phyloP scores from a whole-genome alignment of 2,113 vertebrate species.

The Peromyscus leucopus region DNA sequence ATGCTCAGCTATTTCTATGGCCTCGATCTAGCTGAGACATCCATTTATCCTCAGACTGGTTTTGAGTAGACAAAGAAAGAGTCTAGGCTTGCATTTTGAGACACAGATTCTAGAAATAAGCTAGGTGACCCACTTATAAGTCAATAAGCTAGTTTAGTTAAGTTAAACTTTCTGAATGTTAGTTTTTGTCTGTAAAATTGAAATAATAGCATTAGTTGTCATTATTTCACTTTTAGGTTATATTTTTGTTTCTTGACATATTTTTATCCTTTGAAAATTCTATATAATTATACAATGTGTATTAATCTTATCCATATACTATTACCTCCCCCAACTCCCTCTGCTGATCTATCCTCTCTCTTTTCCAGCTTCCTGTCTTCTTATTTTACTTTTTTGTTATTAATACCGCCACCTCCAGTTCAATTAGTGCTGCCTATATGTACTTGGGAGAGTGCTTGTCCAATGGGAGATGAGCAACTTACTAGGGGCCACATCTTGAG shows the following conservation, averaged over 20 bases:
- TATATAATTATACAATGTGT: too few relatives aligned
- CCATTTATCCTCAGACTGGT: background rate
- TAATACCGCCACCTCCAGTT: background rate
- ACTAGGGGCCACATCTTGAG: background rate
- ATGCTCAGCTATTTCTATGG: background rate
- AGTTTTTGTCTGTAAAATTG: background rate
- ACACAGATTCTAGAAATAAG: background rate
- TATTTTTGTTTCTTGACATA: background rate
- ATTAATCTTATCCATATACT: background rate
- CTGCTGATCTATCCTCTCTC: background rate
- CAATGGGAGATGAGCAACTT: background rate
- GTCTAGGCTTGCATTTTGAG: background rate
- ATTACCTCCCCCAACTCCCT: background rate
- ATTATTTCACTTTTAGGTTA: background rate
- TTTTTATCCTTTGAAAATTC: background rate
- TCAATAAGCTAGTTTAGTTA: background rate
- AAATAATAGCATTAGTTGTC: background rate
- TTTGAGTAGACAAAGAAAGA: background rate
- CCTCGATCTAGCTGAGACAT: background rate
- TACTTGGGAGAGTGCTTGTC: too few relatives aligned
- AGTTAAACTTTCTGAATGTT: slow-evolving; percentile 12
- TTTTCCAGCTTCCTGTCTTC: background rate
- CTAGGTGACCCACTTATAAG: background rate
- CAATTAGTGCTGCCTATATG: background rate
- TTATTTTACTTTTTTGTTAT: background rate